Percentiles rank a stretch among this genome's conserved stretches.
Evolutionary conservation across 2,113 vertebrate genomes (phyloP).

Genomic region (Aegithalos caudatus): DNA sequence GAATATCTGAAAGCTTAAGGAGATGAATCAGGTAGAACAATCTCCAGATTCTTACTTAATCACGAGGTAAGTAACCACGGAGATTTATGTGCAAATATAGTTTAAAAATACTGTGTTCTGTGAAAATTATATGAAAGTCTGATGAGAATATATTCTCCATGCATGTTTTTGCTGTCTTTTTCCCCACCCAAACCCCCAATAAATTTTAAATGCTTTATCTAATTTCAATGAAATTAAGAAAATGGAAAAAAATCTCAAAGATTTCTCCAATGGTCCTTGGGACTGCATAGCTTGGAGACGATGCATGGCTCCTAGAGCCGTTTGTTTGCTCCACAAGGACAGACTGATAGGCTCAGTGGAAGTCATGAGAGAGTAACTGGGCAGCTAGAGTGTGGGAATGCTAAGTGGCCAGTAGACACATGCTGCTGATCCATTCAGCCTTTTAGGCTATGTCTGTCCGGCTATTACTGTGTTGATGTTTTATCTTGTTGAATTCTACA

Average conservation of each 20-base stretch:
- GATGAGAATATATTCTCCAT: background rate
- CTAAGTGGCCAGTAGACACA: background rate
- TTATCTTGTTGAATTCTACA: background rate
- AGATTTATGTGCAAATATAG: background rate
- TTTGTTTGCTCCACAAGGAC: background rate
- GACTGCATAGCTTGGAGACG: background rate
- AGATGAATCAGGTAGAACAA: background rate
- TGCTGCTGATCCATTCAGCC: background rate
- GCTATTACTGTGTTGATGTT: background rate
- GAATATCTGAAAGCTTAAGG: background rate
- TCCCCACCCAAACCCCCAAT: fast-evolving
- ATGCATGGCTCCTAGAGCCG: background rate
- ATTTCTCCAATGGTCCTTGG: background rate
- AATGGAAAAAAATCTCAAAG: background rate
- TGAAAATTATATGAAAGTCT: background rate
- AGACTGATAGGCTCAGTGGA: background rate
- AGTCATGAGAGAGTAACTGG: background rate
- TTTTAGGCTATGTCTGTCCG: background rate
- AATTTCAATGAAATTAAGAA: background rate
- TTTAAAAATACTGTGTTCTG: background rate
- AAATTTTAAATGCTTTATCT: background rate
- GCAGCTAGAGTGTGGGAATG: background rate
- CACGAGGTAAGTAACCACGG: background rate
- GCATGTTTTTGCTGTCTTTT: background rate
- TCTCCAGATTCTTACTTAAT: background rate